Base-by-base conservation (phyloP, 2,113 vertebrate species). In the Halcyon senegalensis region DNA sequence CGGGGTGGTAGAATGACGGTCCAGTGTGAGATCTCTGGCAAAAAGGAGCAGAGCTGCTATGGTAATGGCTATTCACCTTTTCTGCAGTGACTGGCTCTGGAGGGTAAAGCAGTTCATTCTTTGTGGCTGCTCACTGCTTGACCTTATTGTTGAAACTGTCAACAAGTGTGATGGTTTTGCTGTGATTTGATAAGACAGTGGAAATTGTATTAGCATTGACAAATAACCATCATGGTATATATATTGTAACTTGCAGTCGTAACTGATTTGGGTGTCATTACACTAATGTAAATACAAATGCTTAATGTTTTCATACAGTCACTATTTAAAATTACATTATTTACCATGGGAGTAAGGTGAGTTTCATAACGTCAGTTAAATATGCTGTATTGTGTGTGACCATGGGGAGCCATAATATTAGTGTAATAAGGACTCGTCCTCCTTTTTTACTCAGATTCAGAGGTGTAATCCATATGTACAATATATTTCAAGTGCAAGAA, bases 71-170 rank as follows among this genome's bases (percentile, higher is more conserved):
- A 1, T 44, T 87, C 43, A 79, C 59, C 55, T 93, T 53, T 27
- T 30, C 67, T 87, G 31, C 74, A 60, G 43, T 17, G 74, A 23
- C 66, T 62, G 31, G 46, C 67, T 79, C 73, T 46, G 91, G 74
- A 80, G 81, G 59, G 37, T 41, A 33, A 76, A 79, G 63, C 55
- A 67, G 50, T 44, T 95, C n/a, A 9, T 67, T 69, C 91, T 70
- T 53, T 55, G 74, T 69, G 16, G 4, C 50, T 83, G 48, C 66
- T 93, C 77, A 10, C 41, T 84, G 70, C 84, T 85, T 94, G 92
- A 94, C 91, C 94, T 94, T 31, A 0, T 35, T 84, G 92, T 79
- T 95, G 87, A 70, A 73, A 77, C 87, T 91, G 89, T 76, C 89
- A 95, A 83, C 91, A 94, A 92, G 87, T 92, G 84, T 69, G 92